Conservation (phyloP, 2,888 invertebrate species). For the Isoperla grammatica region DNA sequence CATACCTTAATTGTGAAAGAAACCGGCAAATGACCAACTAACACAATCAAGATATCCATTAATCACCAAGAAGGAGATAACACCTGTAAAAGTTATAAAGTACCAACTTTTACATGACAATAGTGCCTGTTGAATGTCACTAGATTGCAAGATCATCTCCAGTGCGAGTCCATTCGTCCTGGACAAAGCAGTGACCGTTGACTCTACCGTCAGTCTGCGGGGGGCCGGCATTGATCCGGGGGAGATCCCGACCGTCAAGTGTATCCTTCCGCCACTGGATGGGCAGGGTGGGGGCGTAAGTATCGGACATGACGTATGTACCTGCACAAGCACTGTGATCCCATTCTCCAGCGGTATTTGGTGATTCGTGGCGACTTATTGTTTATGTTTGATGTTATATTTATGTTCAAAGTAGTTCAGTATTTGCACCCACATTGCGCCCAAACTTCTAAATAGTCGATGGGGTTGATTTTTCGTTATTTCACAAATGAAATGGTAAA, state of each 20-base stretch:
- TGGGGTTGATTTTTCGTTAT: too few species aligned
- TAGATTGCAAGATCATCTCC: constrained; percentile 26
- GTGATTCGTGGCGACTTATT: background rate
- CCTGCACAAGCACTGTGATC: too few species aligned
- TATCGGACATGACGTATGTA: too few species aligned
- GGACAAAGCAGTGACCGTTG: constrained; percentile 24
- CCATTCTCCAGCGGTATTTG: background rate
- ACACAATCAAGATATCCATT: too few species aligned
- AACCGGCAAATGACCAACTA: too few species aligned
- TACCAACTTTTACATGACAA: too few species aligned
- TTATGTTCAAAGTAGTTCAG: background rate
- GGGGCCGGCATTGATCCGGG: constrained; percentile 25
- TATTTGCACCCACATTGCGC: too few species aligned
- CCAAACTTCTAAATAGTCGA: too few species aligned
- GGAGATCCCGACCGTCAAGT: constrained; percentile 12
- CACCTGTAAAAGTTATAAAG: too few species aligned
- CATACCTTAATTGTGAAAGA: too few species aligned
- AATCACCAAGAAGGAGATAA: too few species aligned
- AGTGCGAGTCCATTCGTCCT: constrained; percentile 19
- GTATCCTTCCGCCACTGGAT: constrained; percentile 13
- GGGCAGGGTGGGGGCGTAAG: background rate
- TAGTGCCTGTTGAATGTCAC: background rate
- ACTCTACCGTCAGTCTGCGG: constrained; percentile 18
- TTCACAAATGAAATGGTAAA: too few species aligned
- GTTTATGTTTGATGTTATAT: background rate